Evolutionary conservation across 2,888 invertebrate species (phyloP).

Genomic region (Eulithis testata): DNA sequence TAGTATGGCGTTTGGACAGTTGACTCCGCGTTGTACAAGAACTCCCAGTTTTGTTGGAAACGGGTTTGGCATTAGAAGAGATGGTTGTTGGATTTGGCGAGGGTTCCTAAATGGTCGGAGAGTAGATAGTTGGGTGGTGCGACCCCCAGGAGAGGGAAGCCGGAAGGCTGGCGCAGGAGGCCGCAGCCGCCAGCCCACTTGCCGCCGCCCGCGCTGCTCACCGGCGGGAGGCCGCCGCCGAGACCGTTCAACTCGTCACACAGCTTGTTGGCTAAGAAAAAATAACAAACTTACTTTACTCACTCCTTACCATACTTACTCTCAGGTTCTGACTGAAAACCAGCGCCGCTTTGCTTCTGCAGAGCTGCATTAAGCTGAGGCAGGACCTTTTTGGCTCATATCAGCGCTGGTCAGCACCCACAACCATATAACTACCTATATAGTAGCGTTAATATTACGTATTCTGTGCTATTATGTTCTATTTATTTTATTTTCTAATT

Average conservation of each 20-base stretch:
- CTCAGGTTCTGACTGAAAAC: no score
- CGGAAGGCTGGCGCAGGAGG: slow-evolving; percentile 85
- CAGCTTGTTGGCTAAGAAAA: slow-evolving; percentile 72
- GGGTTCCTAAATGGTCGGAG: slow-evolving; percentile 86
- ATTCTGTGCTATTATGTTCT: no score
- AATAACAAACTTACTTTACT: no score
- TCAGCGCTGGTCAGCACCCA: no score
- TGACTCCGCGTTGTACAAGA: slow-evolving; percentile 27
- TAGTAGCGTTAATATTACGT: no score
- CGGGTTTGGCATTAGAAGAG: slow-evolving; percentile 82
- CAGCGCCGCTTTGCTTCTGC: no score
- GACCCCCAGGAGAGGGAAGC: slow-evolving; percentile 85
- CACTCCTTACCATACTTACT: no score
- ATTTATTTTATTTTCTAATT: no score
- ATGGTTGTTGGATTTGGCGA: slow-evolving; percentile 86
- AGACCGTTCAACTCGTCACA: slow-evolving; percentile 77
- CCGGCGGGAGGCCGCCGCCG: slow-evolving; percentile 64
- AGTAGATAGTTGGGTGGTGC: slow-evolving; percentile 86
- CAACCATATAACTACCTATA: no score
- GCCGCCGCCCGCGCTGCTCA: slow-evolving; percentile 71
- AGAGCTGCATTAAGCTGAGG: no score
- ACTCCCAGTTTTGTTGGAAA: slow-evolving; percentile 34
- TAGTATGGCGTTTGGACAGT: slow-evolving; percentile 16
- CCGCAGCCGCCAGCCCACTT: slow-evolving; percentile 87
- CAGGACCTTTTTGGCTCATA: no score